Conservation (phyloP, 2,797 vertebrate species). For the Lacerta bilineata region DNA sequence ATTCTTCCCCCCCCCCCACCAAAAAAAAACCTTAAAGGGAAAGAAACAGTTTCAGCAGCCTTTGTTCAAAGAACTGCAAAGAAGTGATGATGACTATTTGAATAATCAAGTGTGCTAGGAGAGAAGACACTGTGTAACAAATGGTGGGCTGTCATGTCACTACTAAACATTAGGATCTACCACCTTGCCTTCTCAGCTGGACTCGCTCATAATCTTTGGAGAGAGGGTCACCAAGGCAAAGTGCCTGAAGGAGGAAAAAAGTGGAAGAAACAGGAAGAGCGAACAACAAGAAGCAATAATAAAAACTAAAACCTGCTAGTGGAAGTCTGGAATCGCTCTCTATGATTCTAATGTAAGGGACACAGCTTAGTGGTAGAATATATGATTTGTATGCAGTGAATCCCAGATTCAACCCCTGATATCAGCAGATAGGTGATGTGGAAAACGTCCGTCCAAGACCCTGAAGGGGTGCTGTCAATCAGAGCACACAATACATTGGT, state of each 20-base stretch:
- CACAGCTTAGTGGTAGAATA: too few relatives aligned
- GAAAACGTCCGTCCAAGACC: background rate
- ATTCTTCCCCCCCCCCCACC: conserved; percentile 35
- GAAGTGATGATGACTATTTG: conserved; percentile 8
- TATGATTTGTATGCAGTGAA: too few relatives aligned
- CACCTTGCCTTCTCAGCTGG: background rate
- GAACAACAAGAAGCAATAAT: background rate
- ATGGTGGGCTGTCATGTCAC: background rate
- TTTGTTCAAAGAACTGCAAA: conserved; percentile 49
- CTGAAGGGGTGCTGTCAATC: background rate
- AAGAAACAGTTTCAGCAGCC: conserved; percentile 49
- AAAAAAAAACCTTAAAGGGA: conserved; percentile 61
- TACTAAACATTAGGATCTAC: background rate
- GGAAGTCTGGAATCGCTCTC: background rate
- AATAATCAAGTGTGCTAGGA: conserved; percentile 21
- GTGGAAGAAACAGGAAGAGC: background rate
- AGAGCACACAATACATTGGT: background rate
- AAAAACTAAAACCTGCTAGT: background rate
- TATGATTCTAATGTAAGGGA: background rate
- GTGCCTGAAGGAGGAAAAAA: background rate
- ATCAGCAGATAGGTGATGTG: background rate
- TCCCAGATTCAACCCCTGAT: background rate
- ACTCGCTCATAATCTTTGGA: background rate
- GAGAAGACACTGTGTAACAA: conserved; percentile 59
- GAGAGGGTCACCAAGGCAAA: too few relatives aligned